These are phyloP conservation scores for Carassius gibelio DNA, from an alignment of 2,113 vertebrate genomes.

Conservation along the genomic window DNA sequence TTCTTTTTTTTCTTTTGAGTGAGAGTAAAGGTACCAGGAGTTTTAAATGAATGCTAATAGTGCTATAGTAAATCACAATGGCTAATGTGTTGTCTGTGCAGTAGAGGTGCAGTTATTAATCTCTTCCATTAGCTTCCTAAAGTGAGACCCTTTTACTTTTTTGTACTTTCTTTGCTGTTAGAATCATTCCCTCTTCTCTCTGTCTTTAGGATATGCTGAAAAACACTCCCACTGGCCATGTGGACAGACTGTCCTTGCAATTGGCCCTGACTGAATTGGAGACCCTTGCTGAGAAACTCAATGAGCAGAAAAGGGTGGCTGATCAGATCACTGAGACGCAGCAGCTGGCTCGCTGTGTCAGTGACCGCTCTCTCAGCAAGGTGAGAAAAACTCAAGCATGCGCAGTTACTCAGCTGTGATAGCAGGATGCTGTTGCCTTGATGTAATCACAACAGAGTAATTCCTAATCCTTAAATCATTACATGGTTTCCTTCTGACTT, in stretches of 20 bases:
- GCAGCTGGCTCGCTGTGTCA: constrained; percentile 89
- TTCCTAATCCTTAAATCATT: neutral
- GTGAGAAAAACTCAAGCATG: constrained; percentile 64
- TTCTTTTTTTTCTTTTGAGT: constrained; percentile 1
- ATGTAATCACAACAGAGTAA: neutral
- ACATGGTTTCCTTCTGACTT: neutral
- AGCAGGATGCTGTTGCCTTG: neutral
- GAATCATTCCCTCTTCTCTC: neutral
- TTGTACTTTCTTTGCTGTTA: neutral
- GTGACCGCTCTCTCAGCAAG: constrained; percentile 91
- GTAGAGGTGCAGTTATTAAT: constrained; percentile 14
- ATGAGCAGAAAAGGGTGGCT: constrained; percentile 91
- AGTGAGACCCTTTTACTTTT: neutral
- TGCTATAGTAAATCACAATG: constrained; percentile 17
- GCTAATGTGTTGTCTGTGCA: constrained; percentile 1
- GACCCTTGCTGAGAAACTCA: constrained; percentile 91
- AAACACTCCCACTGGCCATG: constrained; percentile 89
- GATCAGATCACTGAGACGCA: constrained; percentile 95
- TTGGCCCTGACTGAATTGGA: constrained; percentile 96
- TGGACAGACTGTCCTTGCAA: constrained; percentile 90
- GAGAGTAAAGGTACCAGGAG: neutral
- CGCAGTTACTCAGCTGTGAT: neutral
- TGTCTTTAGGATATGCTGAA: constrained; percentile 91
- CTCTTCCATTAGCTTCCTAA: neutral
- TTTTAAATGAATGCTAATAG: constrained; percentile 23